Evolutionary conservation across 2,113 vertebrate genomes (phyloP).

Genomic region (Corythoichthys intestinalis): DNA sequence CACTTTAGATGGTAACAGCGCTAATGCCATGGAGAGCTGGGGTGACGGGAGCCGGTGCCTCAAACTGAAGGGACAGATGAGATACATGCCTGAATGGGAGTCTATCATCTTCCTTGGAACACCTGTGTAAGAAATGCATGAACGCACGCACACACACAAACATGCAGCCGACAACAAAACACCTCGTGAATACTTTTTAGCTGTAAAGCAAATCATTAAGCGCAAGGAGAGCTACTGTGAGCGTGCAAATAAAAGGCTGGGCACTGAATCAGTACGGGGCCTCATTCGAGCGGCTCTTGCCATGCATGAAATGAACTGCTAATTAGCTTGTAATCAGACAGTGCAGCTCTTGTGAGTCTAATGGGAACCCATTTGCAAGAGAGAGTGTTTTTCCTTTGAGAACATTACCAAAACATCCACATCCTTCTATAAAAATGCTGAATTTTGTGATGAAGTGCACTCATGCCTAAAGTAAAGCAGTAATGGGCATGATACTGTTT

Average conservation of each 20-base stretch:
- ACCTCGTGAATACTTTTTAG: constrained; percentile 44
- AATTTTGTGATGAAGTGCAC: constrained; percentile 24
- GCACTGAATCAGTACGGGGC: constrained; percentile 63
- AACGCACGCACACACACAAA: constrained; percentile 11
- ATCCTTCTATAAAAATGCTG: constrained; percentile 36
- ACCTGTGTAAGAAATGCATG: constrained; percentile 53
- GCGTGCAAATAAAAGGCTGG: constrained; percentile 59
- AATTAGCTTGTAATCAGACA: constrained; percentile 73
- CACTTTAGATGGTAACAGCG: constrained; percentile 66
- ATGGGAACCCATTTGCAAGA: constrained; percentile 66
- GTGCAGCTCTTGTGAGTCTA: constrained; percentile 68
- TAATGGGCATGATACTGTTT: constrained; percentile 13
- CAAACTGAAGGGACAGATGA: constrained; percentile 74
- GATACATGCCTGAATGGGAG: constrained; percentile 77
- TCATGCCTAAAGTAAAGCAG: constrained; percentile 30
- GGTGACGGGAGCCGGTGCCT: constrained; percentile 71
- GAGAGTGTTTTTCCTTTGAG: constrained; percentile 60
- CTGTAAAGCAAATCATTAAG: constrained; percentile 56
- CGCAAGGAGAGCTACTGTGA: constrained; percentile 45
- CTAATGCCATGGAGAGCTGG: constrained; percentile 72
- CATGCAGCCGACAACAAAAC: constrained; percentile 22
- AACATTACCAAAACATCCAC: constrained; percentile 59
- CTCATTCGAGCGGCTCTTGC: constrained; percentile 62
- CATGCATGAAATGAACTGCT: constrained; percentile 71
- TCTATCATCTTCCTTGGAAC: constrained; percentile 77